Evolutionary conservation across 2,113 vertebrate genomes (phyloP).

Genomic region (Albula glossodonta): DNA sequence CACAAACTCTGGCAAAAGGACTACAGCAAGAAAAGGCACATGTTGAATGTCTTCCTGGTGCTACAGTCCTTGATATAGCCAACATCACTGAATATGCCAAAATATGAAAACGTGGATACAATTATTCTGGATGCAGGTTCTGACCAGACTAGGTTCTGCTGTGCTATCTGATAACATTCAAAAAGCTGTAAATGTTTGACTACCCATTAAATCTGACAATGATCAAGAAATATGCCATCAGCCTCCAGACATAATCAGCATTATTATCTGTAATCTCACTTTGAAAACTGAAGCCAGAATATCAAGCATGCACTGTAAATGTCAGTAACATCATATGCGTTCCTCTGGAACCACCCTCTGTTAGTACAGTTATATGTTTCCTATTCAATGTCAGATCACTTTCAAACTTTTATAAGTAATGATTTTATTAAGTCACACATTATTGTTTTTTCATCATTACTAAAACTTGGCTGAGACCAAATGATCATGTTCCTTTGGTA

Average conservation of each 20-base stretch:
- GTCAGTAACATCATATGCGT: neutral
- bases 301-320: neutral
- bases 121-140: neutral
- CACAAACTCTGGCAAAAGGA: too few species aligned
- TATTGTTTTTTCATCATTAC: too few species aligned
- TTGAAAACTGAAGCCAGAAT: neutral
- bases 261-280: neutral
- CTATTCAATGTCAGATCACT: too few species aligned
- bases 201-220: neutral
- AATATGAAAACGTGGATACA: neutral
- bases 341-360: too few species aligned
- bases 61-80: neutral
- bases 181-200: too few species aligned
- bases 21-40: neutral
- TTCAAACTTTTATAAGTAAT: too few species aligned
- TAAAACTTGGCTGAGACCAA: too few species aligned
- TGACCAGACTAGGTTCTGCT: neutral
- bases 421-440: too few species aligned
- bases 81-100: neutral
- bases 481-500: too few species aligned
- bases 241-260: neutral
- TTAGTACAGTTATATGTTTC: too few species aligned
- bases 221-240: neutral
- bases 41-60: neutral
- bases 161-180: neutral